Conservation (phyloP, 2,797 vertebrate species). For the Anniella stebbinsi region DNA sequence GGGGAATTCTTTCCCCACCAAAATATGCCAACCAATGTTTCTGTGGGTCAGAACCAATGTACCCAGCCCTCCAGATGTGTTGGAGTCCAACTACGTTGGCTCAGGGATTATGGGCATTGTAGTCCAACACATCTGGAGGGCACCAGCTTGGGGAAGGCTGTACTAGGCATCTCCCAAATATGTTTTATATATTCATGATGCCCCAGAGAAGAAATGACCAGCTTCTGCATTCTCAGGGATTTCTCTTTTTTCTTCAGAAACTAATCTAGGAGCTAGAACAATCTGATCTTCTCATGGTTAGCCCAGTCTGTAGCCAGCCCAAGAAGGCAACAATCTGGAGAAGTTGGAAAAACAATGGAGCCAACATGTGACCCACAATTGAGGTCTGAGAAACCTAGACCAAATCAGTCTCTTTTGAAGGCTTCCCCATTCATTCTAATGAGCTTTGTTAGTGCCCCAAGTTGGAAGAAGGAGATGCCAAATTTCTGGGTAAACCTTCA, state of each 20-base stretch:
- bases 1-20: background rate
- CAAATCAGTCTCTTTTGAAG: background rate
- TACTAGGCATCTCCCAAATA: background rate
- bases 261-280: background rate
- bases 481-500: background rate
- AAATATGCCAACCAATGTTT: background rate
- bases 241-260: background rate
- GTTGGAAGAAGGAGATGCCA: background rate
- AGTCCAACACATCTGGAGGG: no score
- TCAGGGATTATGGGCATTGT: no score
- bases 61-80: no score
- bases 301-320: background rate
- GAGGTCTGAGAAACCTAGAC: background rate
- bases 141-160: no score
- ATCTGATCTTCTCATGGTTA: background rate
- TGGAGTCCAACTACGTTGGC: no score
- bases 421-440: background rate
- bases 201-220: background rate
- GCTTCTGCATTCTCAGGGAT: background rate
- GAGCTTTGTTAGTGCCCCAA: background rate
- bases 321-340: background rate
- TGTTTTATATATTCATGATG: background rate
- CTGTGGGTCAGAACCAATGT: background rate
- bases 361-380: background rate
- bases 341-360: background rate